Base-by-base conservation (phyloP, 2,113 vertebrate genomes). In the Otus sunia region DNA sequence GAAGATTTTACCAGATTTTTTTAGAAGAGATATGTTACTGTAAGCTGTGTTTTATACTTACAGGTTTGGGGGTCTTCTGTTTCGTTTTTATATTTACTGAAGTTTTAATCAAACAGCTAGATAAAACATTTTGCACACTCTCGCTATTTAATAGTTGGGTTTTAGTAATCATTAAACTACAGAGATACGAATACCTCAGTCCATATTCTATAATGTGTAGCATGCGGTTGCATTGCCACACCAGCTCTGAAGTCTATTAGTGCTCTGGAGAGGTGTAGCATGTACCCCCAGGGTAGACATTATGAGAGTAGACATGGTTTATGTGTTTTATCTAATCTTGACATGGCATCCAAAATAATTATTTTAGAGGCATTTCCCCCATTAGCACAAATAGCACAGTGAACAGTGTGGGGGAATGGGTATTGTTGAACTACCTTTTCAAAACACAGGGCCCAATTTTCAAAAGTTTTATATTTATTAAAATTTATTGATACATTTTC, bases 381-480 rank as follows among this genome's bases (percentile, higher is more conserved):
- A 56, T 86, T 83, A 95, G 79, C 94, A 93, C 87, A 95, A 82
- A 77, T 67, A 97, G 96, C 96, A 82, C 96, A 97, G 94, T 97
- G 96, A 96, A 96, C 96, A 95, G 55, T 95, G 53, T 91, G 86
- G 79, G 84, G 90, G 58, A 94, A 86, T 71, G 92, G 88, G 79
- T 96, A 81, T 95, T 94, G n/a, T 53, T 96, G 87, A 96, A 92
- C 74, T 68, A 73, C 92, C 71, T 95, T 96, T 79, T 92, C 88
- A 96, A 95, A 96, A 96, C 77, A 95, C 58, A 90, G 97, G 97
- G 96, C 97, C 97, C 97, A 95, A 86, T 95, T 98, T 97, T 96
- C 94, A 94, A 36, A 97, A 94, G 75, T 97, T 97, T 94, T 94
- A 12, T 91, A 79, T 96, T 81, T 92, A 67, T 97, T 94, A 62